Base-by-base conservation (phyloP, 2,888 invertebrate genomes). In the Trissoscelio sp. region DNA sequence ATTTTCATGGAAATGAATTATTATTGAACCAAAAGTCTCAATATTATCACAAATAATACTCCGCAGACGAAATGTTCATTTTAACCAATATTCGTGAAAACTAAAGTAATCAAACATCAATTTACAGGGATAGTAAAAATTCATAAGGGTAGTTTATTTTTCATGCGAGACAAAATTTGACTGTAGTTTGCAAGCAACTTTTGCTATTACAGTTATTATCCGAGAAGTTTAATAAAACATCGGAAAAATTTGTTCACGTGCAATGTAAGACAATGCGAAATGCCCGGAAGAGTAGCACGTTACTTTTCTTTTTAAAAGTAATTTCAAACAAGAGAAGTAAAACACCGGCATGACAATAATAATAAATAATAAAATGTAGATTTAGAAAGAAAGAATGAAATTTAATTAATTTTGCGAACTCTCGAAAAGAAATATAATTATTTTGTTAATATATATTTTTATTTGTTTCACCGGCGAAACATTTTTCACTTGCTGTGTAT, bases 221-320 rank as follows among this genome's bases (percentile, higher is more conserved):
- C 24, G 12, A 20, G 34, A 64, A 64, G 34, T 48, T 64, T 64
- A 64, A 64, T 64, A 66, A 46, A 48, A 48, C 37, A 24, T 51
- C 24, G 22, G n/a, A 48, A 34, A 48, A 66, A 66, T 51, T 51
- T 18, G 37, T 37, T 66, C 48, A 9, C 14, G 51, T 3, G n/a
- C 34, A 3, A 2, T 66, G 37, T 14, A 51, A 66, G 51, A 48
- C 24, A 39, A 31, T 16, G 14, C 58, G 37, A 58, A 18, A 24
- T 18, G 20, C 20, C 12, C 18, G 5, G 18, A n/a, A 18, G 12
- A 44, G 20, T 18, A 37, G n/a, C n/a, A 37, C 37, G 37, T 37
- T 44, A 44, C 11, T 44, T 18, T 44, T 44, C 44, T 44, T 44
- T 9, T 9, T 42, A 2, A 18, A 9, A 9, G 9, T 44, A 18